phyloP scores from a whole-genome alignment of 1,140 invertebrate species.

The Diorhabda carinulata region DNA sequence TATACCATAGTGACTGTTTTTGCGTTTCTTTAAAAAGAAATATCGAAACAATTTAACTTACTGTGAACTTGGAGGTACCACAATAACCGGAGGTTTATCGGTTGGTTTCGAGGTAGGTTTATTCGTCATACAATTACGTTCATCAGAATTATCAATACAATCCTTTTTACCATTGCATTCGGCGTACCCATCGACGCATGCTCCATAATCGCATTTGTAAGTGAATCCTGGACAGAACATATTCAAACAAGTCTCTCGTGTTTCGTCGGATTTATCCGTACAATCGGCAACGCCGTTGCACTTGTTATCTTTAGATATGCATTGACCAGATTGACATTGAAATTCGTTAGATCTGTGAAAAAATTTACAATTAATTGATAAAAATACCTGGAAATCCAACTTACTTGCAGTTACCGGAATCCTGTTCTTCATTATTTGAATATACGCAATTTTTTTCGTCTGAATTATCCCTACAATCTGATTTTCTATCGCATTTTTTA shows the following conservation, averaged over 20 bases:
- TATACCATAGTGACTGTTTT: too few species aligned
- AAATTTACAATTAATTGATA: neutral
- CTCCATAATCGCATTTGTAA: constrained; percentile 41
- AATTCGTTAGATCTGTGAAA: constrained; percentile 45
- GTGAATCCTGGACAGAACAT: constrained; percentile 33
- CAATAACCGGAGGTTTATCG: neutral
- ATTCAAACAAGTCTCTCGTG: constrained; percentile 37
- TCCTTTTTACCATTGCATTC: constrained; percentile 57
- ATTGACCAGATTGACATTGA: constrained; percentile 55
- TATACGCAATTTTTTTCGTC: constrained; percentile 50
- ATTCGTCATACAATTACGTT: constrained; percentile 37
- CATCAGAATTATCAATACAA: constrained; percentile 70
- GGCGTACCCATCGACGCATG: constrained; percentile 35
- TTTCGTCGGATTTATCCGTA: constrained; percentile 62
- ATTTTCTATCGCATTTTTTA: constrained; percentile 54
- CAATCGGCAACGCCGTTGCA: constrained; percentile 54
- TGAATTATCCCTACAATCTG: constrained; percentile 56
- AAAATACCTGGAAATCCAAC: neutral
- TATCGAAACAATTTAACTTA: too few species aligned
- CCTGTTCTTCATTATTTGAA: constrained; percentile 8
- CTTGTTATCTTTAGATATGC: constrained; percentile 53
- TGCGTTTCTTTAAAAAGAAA: too few species aligned
- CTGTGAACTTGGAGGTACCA: neutral
- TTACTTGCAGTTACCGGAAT: constrained; percentile 30
- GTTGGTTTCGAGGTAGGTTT: neutral